Evolutionary conservation across 2,113 vertebrate species (phyloP).

Genomic region (Syngnathus floridae): DNA sequence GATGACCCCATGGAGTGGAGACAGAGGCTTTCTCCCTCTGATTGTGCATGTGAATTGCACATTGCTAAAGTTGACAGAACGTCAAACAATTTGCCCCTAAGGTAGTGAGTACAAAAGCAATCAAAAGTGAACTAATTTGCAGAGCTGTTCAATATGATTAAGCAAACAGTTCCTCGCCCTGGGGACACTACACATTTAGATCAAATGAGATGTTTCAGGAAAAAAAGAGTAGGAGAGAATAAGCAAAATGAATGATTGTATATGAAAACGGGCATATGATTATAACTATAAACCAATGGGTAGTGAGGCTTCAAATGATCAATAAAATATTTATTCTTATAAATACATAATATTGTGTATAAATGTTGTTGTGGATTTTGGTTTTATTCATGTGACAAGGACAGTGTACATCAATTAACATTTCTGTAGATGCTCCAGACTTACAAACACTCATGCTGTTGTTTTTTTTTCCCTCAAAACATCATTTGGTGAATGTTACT

Average conservation of each 20-base stretch:
- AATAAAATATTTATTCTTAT: too few relatives aligned
- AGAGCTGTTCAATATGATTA: conserved; percentile 58
- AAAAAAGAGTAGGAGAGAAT: conserved; percentile 18
- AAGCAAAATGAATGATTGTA: neutral
- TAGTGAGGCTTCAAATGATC: too few relatives aligned
- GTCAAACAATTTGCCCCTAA: conserved; percentile 57
- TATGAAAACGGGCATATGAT: neutral
- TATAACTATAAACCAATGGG: neutral
- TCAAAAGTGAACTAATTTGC: conserved; percentile 67
- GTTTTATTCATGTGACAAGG: too few relatives aligned
- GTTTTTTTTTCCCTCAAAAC: too few relatives aligned
- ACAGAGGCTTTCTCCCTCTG: neutral
- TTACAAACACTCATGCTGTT: too few relatives aligned
- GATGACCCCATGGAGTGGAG: neutral
- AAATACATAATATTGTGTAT: too few relatives aligned
- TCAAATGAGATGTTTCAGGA: conserved; percentile 30
- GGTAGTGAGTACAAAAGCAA: conserved; percentile 57
- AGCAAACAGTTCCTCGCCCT: conserved; percentile 40
- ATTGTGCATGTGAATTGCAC: conserved; percentile 49
- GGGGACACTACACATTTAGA: conserved; percentile 37
- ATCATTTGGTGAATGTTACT: too few relatives aligned
- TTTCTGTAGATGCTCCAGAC: too few relatives aligned
- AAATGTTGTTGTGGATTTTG: too few relatives aligned
- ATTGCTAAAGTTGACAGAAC: conserved; percentile 42
- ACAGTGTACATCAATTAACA: too few relatives aligned